A percentile compares a stretch with the other conserved stretches of the same genome.
Conservation (phyloP, 2,113 vertebrate genomes). For the Urocitellus parryii region DNA sequence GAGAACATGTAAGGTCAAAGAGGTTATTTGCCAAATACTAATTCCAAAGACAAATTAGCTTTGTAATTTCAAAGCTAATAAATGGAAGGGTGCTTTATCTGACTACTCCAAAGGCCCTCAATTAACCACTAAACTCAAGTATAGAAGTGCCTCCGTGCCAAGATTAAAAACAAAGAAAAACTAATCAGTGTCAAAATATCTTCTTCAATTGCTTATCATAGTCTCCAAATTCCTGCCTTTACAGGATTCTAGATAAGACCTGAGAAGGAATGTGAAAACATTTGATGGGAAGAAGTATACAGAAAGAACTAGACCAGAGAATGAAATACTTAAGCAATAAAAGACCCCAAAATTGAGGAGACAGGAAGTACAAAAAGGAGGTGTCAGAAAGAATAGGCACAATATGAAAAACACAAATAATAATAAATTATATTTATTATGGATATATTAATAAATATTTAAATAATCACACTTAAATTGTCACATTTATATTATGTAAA, state of each 20-base stretch:
- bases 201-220: slow-evolving; percentile 33
- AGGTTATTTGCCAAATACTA: not conserved
- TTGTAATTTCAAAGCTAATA: not conserved
- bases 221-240: not conserved
- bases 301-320: not conserved
- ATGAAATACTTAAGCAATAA: not conserved
- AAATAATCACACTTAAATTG: not conserved
- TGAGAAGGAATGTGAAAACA: slow-evolving; percentile 26
- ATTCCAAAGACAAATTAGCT: not conserved
- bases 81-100: not conserved
- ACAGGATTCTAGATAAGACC: not conserved
- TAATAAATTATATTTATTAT: not conserved
- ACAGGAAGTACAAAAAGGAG: not conserved
- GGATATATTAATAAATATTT: not conserved
- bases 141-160: not conserved
- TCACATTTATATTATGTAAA: not conserved
- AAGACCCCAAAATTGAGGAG: not conserved
- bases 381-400: not conserved
- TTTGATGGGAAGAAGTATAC: not conserved
- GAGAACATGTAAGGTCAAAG: slow-evolving; percentile 28
- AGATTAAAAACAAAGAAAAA: slow-evolving; percentile 31
- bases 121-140: not conserved
- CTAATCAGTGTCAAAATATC: not conserved
- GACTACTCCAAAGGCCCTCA: not conserved
- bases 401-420: not conserved